phyloP scores from a whole-genome alignment of 2,113 vertebrate genomes.

The Brachyhypopomus gauderio region DNA sequence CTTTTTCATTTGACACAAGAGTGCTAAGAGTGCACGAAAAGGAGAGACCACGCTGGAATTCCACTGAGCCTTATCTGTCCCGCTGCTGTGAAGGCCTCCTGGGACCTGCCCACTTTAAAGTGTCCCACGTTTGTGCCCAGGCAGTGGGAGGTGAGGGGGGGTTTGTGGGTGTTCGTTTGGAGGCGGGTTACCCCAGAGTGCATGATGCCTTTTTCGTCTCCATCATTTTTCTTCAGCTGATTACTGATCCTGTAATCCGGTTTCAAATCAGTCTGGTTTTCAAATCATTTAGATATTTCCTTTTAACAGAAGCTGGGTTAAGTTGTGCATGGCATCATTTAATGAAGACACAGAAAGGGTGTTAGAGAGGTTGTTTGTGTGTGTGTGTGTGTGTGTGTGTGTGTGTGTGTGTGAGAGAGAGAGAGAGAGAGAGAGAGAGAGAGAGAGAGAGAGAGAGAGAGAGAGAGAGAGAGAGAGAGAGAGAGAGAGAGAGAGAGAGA shows the following conservation, averaged over 20 bases:
- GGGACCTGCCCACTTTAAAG: too few species aligned
- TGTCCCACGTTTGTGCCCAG: neutral
- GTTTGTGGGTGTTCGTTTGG: constrained; percentile 41
- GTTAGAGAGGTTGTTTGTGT: too few species aligned
- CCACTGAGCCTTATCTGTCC: constrained; percentile 65
- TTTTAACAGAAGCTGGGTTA: constrained; percentile 42
- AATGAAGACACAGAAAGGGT: neutral
- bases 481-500: constrained; percentile 16
- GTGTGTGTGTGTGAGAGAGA: neutral
- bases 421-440: neutral
- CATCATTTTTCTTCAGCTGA: constrained; percentile 23
- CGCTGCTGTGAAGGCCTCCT: constrained; percentile 66
- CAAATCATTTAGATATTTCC: constrained; percentile 9
- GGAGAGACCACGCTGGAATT: constrained; percentile 37
- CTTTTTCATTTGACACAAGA: constrained; percentile 27
- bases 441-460: neutral
- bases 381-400: neutral
- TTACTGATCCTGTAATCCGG: constrained; percentile 14
- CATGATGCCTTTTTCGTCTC: constrained; percentile 24
- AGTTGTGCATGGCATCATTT: constrained; percentile 25
- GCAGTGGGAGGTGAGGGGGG: constrained; percentile 27
- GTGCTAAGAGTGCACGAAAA: constrained; percentile 15
- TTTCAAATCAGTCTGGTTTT: too few species aligned
- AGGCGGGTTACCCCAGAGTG: constrained; percentile 20
- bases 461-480: neutral